A percentile compares a stretch with the other conserved stretches of the same genome.
phyloP scores from a whole-genome alignment of 2,113 vertebrate genomes.

The Perca fluviatilis region DNA sequence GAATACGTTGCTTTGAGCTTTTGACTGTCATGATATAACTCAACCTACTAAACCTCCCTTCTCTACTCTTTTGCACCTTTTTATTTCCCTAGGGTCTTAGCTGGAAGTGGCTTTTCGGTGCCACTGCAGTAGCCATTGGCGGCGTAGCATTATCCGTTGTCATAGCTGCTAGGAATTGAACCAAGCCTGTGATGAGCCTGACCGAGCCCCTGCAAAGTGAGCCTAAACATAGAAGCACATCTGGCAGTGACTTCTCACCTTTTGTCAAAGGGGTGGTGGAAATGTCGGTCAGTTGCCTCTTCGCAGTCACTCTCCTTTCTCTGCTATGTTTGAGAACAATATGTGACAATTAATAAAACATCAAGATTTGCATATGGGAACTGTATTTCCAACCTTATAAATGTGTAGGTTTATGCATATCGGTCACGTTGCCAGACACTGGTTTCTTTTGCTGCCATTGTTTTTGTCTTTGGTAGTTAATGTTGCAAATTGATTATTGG shows the following conservation, averaged over 20 bases:
- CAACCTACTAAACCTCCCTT: background rate
- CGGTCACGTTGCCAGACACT: constrained; percentile 46
- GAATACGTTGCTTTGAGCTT: constrained; percentile 8
- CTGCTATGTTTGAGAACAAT: constrained; percentile 73
- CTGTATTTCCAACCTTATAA: constrained; percentile 40
- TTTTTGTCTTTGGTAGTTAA: constrained; percentile 37
- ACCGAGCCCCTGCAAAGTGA: constrained; percentile 28
- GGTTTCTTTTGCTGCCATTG: constrained; percentile 52
- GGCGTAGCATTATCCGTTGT: constrained; percentile 96
- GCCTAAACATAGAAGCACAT: constrained; percentile 58
- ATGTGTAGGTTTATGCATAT: constrained; percentile 52
- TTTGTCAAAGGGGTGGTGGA: constrained; percentile 13
- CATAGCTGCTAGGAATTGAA: constrained; percentile 96
- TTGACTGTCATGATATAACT: background rate
- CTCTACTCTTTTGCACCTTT: constrained; percentile 11
- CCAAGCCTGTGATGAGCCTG: constrained; percentile 33
- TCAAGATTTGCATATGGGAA: constrained; percentile 52
- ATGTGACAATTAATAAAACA: constrained; percentile 51
- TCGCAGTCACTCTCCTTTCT: constrained; percentile 64
- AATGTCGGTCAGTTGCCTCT: constrained; percentile 42
- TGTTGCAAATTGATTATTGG: constrained; percentile 24
- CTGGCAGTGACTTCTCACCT: constrained; percentile 50
- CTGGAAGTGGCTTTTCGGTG: constrained; percentile 99
- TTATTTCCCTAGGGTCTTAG: constrained; percentile 81
- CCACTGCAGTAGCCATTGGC: constrained; percentile 93